A percentile compares a stretch with the other conserved stretches of the same genome.
phyloP scores from a whole-genome alignment of 2,113 vertebrate species.

The Passer montanus region DNA sequence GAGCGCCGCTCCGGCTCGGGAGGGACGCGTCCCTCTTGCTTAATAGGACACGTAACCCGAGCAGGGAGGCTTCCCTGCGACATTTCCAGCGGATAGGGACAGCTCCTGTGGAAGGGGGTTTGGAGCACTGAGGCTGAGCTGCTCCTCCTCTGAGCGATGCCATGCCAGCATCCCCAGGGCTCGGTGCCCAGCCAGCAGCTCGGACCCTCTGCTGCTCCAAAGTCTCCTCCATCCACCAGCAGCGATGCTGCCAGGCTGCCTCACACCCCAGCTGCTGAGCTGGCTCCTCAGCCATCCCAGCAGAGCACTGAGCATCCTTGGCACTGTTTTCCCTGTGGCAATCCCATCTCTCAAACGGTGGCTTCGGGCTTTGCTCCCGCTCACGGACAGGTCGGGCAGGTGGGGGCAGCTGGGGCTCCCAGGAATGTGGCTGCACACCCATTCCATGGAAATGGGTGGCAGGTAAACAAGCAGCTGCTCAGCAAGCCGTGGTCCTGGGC shows the following conservation, averaged over 20 bases:
- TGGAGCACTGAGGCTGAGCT: background rate
- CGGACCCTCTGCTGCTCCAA: accelerated
- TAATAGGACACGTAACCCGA: background rate
- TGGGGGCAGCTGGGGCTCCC: background rate
- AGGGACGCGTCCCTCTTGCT: background rate
- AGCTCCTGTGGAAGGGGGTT: background rate
- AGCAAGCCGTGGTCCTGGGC: background rate
- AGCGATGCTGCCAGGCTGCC: accelerated
- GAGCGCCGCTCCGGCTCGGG: background rate
- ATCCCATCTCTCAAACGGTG: background rate
- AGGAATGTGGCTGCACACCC: background rate
- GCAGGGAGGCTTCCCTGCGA: background rate
- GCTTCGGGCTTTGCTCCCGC: background rate
- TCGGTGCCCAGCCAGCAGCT: background rate
- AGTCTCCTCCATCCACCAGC: background rate
- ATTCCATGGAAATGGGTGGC: slow-evolving; percentile 13
- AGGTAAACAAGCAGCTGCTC: slow-evolving; percentile 34
- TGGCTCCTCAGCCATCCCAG: background rate
- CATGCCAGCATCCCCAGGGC: background rate
- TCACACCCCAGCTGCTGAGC: background rate
- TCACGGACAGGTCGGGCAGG: background rate
- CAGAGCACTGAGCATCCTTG: background rate
- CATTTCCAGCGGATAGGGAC: background rate
- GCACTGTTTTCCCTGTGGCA: background rate
- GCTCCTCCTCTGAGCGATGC: background rate